These are phyloP conservation scores for Sebastes kiyomatsui DNA, from an alignment of 2,797 vertebrate species.

Conservation along the genomic window DNA sequence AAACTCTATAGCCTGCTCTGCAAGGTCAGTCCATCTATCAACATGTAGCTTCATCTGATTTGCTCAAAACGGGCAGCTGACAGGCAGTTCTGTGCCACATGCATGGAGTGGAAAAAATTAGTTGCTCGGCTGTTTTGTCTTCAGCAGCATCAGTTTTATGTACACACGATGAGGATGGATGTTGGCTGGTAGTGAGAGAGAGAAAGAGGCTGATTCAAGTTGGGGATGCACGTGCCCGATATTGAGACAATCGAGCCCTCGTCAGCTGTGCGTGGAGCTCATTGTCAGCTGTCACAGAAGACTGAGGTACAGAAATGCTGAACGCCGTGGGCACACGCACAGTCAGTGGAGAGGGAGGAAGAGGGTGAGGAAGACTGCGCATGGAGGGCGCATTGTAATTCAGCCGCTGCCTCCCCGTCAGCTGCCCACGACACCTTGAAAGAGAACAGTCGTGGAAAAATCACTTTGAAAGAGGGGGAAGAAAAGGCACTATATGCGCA, in stretches of 20 bases:
- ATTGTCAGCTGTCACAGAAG: constrained; percentile 35
- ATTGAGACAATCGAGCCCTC: constrained; percentile 35
- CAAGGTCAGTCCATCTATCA: constrained; percentile 8
- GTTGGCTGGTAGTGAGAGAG: not conserved
- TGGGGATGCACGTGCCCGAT: constrained; percentile 34
- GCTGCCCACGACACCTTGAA: constrained; percentile 58
- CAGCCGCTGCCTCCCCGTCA: constrained; percentile 62
- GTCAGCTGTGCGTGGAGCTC: constrained; percentile 20
- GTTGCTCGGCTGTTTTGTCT: not conserved
- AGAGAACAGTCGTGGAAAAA: constrained; percentile 43
- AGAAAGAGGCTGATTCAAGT: constrained; percentile 17
- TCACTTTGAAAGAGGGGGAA: constrained; percentile 2
- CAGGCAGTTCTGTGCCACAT: not conserved
- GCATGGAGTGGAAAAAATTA: not conserved
- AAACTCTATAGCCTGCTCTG: constrained; percentile 1
- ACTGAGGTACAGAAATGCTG: constrained; percentile 9
- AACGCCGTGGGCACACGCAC: constrained; percentile 19
- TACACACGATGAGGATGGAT: not conserved
- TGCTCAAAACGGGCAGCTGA: not conserved
- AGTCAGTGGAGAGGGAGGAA: constrained; percentile 1
- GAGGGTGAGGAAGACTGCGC: constrained; percentile 11
- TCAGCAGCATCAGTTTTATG: constrained; percentile 12
- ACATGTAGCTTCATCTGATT: not conserved
- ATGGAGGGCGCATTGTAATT: constrained; percentile 66
- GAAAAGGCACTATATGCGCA: not conserved